Evolutionary conservation across 2,113 vertebrate species (phyloP).

Genomic region (Dromiciops gliroides): DNA sequence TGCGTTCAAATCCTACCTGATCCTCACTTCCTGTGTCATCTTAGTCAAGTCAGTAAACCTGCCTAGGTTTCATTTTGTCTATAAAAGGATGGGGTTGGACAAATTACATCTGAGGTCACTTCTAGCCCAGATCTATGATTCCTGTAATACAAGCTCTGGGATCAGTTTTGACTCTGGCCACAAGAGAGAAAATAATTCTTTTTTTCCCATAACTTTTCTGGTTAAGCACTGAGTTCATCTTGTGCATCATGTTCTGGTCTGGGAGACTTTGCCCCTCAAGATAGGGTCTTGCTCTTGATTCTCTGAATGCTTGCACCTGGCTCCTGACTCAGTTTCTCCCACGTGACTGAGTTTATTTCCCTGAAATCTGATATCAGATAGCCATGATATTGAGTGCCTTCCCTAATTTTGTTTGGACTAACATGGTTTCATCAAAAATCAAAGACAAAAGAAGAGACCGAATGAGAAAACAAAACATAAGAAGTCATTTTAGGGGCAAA

Average conservation of each 20-base stretch:
- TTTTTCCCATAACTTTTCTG: not conserved
- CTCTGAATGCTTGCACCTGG: not conserved
- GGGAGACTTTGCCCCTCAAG: not conserved
- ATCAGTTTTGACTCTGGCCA: not conserved
- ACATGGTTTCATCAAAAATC: not conserved
- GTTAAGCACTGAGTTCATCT: not conserved
- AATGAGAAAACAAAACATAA: not conserved
- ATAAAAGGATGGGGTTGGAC: not conserved
- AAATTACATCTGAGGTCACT: not conserved
- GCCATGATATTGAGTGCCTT: not conserved
- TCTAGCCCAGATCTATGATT: not conserved
- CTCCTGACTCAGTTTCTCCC: not conserved
- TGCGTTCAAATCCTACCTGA: not conserved
- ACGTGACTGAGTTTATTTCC: not conserved
- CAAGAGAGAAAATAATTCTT: not conserved
- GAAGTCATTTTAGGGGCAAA: not conserved
- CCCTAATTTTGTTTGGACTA: not conserved
- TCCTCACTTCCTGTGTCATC: not conserved
- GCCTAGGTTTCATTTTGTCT: not conserved
- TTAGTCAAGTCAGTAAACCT: not conserved
- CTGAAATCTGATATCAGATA: not conserved
- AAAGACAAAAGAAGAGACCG: not conserved
- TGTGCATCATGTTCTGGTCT: not conserved
- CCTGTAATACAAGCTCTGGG: not conserved
- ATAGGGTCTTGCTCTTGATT: not conserved